Percentiles rank a stretch among this genome's conserved stretches.
Evolutionary conservation across 2,797 vertebrate genomes (phyloP).

Genomic region (Lepus oiostolus): DNA sequence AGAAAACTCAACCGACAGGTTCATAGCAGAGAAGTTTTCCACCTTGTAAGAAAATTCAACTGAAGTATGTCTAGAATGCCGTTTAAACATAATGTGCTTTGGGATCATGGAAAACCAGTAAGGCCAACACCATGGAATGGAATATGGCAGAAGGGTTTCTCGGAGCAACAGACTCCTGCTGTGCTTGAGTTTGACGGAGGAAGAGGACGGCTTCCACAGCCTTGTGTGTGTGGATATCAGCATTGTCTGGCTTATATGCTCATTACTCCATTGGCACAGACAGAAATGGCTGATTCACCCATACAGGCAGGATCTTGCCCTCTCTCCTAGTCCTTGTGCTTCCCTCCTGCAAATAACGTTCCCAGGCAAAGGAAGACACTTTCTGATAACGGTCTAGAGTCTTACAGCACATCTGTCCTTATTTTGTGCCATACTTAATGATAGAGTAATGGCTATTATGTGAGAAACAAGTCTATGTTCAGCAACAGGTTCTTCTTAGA

Average conservation of each 20-base stretch:
- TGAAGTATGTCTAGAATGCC: background rate
- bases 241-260: fast-evolving
- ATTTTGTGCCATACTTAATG: background rate
- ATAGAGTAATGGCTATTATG: background rate
- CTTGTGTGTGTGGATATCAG: fast-evolving
- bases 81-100: background rate
- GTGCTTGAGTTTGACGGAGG: fast-evolving
- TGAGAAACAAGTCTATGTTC: background rate
- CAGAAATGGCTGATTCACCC: background rate
- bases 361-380: background rate
- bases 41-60: background rate
- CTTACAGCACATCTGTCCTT: background rate
- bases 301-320: background rate
- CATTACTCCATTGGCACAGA: fast-evolving
- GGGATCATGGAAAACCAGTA: background rate
- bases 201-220: fast-evolving
- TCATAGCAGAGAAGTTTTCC: background rate
- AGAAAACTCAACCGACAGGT: background rate
- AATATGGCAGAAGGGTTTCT: background rate
- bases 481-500: too few species aligned
- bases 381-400: background rate
- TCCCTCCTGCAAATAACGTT: background rate
- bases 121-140: too few species aligned
- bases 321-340: background rate
- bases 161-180: background rate